These are phyloP conservation scores for Enchytraeus crypticus DNA, from an alignment of 2,888 invertebrate species.

Conservation along the genomic window DNA sequence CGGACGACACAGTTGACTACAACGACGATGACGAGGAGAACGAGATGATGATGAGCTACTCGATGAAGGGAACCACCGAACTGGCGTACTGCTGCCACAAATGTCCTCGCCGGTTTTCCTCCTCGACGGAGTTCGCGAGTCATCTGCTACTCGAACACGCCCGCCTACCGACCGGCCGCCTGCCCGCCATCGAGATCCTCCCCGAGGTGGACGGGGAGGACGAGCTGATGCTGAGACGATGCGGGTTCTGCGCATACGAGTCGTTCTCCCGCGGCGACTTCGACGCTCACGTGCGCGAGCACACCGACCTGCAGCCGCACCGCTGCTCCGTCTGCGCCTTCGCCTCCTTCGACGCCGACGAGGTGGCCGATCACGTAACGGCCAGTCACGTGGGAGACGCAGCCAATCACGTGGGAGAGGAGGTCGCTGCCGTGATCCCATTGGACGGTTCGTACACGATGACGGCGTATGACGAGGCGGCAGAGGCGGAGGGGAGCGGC, in stretches of 20 bases:
- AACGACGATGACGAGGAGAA: too few species aligned
- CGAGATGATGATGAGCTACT: too few species aligned
- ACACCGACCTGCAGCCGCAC: constrained; percentile 6
- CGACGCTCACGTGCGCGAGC: constrained; percentile 8
- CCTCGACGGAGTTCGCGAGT: neutral
- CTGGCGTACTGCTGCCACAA: constrained; percentile 12
- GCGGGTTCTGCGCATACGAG: constrained; percentile 16
- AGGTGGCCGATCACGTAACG: constrained; percentile 4
- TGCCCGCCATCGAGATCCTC: constrained; percentile 1
- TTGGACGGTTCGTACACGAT: constrained; percentile 13
- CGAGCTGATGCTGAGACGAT: constrained; percentile 2
- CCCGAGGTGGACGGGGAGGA: constrained; percentile 4
- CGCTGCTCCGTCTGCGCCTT: constrained; percentile 7
- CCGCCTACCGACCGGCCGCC: neutral
- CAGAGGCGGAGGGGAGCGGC: neutral
- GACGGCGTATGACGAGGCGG: too few species aligned
- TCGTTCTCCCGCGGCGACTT: constrained; percentile 4
- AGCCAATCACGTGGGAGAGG: constrained; percentile 1
- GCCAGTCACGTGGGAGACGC: constrained; percentile 1
- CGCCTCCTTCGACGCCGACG: constrained; percentile 6
- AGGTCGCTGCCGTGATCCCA: neutral
- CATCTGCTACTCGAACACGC: constrained; percentile 9
- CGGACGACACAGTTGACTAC: neutral
- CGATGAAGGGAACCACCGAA: neutral
- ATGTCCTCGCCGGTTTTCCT: constrained; percentile 5